phyloP scores from a whole-genome alignment of 1,140 invertebrate species.

The Drosophila carrolli region DNA sequence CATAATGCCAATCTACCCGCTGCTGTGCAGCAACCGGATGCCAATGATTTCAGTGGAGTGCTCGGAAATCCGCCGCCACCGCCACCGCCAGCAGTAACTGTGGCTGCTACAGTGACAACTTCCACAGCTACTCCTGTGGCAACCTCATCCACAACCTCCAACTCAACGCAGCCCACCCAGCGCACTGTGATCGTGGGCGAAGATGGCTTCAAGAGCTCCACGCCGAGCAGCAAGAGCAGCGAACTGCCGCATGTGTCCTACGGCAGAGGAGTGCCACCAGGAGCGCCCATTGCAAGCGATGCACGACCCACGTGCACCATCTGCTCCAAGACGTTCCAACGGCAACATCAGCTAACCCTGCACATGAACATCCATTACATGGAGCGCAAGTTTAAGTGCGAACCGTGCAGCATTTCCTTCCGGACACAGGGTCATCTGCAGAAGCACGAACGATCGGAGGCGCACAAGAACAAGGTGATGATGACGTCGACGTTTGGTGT shows the following conservation, averaged over 20 bases:
- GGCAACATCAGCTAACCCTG: conserved; percentile 94
- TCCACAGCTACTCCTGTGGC: conserved; percentile 1
- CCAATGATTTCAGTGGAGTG: conserved; percentile 75
- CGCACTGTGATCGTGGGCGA: conserved; percentile 79
- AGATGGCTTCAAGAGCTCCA: conserved; percentile 73
- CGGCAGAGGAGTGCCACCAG: conserved; percentile 45
- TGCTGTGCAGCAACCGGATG: conserved; percentile 75
- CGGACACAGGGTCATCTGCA: conserved; percentile 96
- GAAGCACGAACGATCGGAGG: conserved; percentile 95
- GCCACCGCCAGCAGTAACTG: background rate
- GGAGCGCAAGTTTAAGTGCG: conserved; percentile 95
- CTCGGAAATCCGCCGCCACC: conserved; percentile 26
- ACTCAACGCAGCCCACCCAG: conserved; percentile 21
- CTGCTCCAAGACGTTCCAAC: conserved; percentile 96
- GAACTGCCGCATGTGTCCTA: conserved; percentile 53
- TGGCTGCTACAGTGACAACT: background rate
- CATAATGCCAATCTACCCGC: conserved; percentile 80
- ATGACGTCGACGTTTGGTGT: conserved; percentile 95
- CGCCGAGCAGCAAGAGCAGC: conserved; percentile 52
- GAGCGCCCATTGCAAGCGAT: conserved; percentile 86
- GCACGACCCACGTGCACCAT: conserved; percentile 93
- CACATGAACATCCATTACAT: conserved; percentile 99
- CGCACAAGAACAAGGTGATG: conserved; percentile 95
- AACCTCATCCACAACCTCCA: background rate
- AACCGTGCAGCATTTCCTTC: conserved; percentile 95